phyloP scores from a whole-genome alignment of 2,113 vertebrate genomes.

The Echinops telfairi region DNA sequence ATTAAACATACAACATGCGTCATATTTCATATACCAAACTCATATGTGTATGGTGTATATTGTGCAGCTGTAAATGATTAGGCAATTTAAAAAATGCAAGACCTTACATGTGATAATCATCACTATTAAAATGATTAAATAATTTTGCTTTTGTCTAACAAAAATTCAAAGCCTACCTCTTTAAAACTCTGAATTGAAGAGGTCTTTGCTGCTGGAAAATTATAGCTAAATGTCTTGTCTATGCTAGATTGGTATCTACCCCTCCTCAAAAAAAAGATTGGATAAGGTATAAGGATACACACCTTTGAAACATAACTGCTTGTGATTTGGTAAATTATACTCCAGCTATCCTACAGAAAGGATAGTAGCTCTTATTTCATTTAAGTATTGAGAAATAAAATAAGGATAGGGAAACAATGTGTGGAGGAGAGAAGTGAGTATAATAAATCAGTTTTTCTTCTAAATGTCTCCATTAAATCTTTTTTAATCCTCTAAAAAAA shows the following conservation, averaged over 20 bases:
- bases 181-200: constrained; percentile 22
- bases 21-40: constrained; percentile 46
- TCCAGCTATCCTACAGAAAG: neutral
- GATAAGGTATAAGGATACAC: neutral
- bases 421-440: neutral
- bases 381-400: constrained; percentile 45
- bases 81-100: constrained; percentile 53
- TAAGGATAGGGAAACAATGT: constrained; percentile 39
- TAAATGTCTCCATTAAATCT: neutral
- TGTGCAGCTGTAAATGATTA: constrained; percentile 46
- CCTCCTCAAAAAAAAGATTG: constrained; percentile 16
- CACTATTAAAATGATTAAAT: constrained; percentile 60
- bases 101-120: constrained; percentile 52
- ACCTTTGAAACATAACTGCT: constrained; percentile 52
- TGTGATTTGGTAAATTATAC: constrained; percentile 42
- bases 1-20: neutral
- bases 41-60: neutral
- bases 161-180: neutral
- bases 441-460: constrained; percentile 17
- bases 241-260: constrained; percentile 10
- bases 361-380: constrained; percentile 50
- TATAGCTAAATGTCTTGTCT: constrained; percentile 38
- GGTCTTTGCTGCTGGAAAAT: constrained; percentile 15
- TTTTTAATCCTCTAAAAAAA: neutral
- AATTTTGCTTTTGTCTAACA: constrained; percentile 57